Base-by-base conservation (phyloP, 2,797 vertebrate species). In the Sebastes hopkinsi region DNA sequence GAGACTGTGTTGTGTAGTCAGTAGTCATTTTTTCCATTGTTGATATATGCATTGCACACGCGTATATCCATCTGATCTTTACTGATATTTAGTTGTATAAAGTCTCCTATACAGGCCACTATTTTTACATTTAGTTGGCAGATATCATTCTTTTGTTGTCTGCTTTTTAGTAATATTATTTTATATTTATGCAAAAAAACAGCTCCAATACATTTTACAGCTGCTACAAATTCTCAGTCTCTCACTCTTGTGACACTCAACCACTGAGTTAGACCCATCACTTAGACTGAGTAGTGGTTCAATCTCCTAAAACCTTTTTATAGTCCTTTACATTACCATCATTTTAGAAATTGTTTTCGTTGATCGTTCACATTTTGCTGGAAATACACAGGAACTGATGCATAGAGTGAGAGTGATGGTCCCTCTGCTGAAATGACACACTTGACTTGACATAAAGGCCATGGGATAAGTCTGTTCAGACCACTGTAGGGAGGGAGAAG, bases 361-460 rank as follows among this genome's bases (percentile, higher is more conserved):
- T 71, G 59, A 72, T 79, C 2, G 23, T 75, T 73, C 34, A 38
- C 59, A 75, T 78, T 89, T 81, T 60, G 22, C 30, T 64, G 22
- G 67, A 66, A 34, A 75, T 32, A 65, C 68, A 46, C 65, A 58
- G 32, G 38, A 61, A 50, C 55, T 68, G 67, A 76, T 77, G 74
- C 32, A 32, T 64, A n/a, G 3, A 75, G 50, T 56, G 58, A 36
- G 52, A 88, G 60, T 25, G 38, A 83, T 68, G 72, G 65, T 78
- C 73, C 72, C 70, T 75, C 64, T 42, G 67, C 80, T 78, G n/a
- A 75, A 81, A 83, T 83, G 75, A 83, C 84, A 88, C 77, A 72
- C 77, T 91, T 73, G 73, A 87, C 75, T 83, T 80, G 80, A 86
- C 82, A 69, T 65, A 46, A 79, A 78, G 67, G 72, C 36, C 58